A percentile compares a stretch with the other conserved stretches of the same genome.
Conservation (phyloP, 2,888 invertebrate species). For the Aethes cnicana region DNA sequence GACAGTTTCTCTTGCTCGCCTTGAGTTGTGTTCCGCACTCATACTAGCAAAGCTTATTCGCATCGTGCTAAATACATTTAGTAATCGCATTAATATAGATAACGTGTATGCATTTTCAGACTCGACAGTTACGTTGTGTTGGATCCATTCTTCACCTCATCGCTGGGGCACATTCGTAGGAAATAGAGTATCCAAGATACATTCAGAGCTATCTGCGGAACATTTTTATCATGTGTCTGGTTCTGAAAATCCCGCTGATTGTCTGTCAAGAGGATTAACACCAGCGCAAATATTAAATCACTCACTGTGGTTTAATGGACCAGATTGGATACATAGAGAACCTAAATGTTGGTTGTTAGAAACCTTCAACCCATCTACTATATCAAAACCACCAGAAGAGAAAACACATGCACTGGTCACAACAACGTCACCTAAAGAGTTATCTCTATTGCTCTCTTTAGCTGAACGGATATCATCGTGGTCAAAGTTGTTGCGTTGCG, state of each 20-base stretch:
- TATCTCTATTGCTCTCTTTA: neutral
- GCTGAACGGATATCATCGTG: constrained; percentile 1
- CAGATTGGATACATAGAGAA: constrained; percentile 5
- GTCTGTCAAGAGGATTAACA: constrained; percentile 15
- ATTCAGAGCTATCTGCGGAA: neutral
- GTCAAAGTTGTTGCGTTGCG: neutral
- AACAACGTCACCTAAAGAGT: neutral
- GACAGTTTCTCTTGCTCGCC: constrained; percentile 12
- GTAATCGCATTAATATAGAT: neutral
- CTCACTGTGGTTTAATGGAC: constrained; percentile 21
- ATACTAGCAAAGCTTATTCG: constrained; percentile 9
- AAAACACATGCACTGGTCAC: constrained; percentile 1
- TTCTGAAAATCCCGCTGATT: constrained; percentile 16
- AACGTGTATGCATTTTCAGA: neutral
- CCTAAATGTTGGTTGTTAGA: neutral
- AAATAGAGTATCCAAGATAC: constrained; percentile 13
- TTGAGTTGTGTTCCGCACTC: constrained; percentile 10
- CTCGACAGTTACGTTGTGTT: constrained; percentile 4
- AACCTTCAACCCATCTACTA: neutral
- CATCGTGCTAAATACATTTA: constrained; percentile 1
- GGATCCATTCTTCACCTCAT: constrained; percentile 8
- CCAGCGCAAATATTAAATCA: constrained; percentile 15
- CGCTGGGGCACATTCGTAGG: constrained; percentile 13
- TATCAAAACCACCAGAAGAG: constrained; percentile 3
- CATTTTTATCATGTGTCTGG: constrained; percentile 17